Evolutionary conservation across 2,888 invertebrate species (phyloP), one percentile per base, ranked within the genome.

Genomic region (Hermaeophaga mercurialis): DNA sequence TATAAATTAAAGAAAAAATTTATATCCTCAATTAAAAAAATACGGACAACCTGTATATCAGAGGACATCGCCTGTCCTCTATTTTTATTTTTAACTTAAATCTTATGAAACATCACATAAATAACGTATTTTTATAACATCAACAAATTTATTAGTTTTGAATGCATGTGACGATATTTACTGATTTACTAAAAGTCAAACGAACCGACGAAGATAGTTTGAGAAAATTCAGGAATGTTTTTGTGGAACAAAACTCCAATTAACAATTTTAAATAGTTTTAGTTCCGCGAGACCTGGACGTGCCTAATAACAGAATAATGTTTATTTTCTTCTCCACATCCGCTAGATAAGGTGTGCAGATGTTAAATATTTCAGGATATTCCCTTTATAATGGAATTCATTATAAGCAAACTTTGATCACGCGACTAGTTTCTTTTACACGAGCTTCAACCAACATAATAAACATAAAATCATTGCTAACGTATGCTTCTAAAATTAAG

Each of bases 261-360:
- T 31, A 31, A 31, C 31, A 31, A 11, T 31, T 31, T 31, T 31
- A 31, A 31, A 31, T 31, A 31, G 31, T 31, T 31, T 9, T 31
- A 31, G 8, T 31, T 36, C 36, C 36, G 36, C 15, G 17, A 36
- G 17, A 17, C 9, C 17, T 15, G 36, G 17, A 36, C 36, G 5
- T 15, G 15, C 36, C 14, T 36, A 36, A 17, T 36, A 36, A 36
- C 36, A 36, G 36, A 36, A 43, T 14, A 8, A 26, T 43, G 43
- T 43, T 43, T 43, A 43, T 43, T 43, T 43, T 43, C 43, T 43
- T 43, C 12, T 26, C 14, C 43, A 43, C 43, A 43, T 43, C 43
- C 43, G 43, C 43, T 26, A 24, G 22, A 43, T 26, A 26, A 43
- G 43, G 22, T 19, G 22, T 24, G 41, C 43, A 43, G 43, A 43